Evolutionary conservation across 2,888 invertebrate genomes (phyloP), one percentile per base, ranked within the genome.

Genomic region (Pyrrhia umbra): DNA sequence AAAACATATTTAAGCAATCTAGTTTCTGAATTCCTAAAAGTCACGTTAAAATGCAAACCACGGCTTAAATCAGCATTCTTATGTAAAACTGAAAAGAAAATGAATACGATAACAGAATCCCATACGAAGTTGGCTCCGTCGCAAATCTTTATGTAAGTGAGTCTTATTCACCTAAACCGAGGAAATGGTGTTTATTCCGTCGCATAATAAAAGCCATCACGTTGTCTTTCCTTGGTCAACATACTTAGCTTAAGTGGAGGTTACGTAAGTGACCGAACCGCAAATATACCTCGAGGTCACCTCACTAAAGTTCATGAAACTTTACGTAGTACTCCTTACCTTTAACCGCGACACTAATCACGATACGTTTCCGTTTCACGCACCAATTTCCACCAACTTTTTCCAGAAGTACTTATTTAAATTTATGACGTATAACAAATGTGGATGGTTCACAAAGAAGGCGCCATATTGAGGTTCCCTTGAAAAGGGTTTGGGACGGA

Each of bases 381-480:
- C 60, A 73, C 37, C 64, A 73, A 61, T 65, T 39, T 62, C 64
- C 60, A 70, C 46, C 51, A 65, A 62, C 23, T 43, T 56, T 43
- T 47, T 47, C 13, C 40, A 47, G 54, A 63, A 30, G 61, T 74
- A 68, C 65, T 56, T 71, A 65, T 78, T 75, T 62, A 58, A 60
- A 72, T 65, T 76, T 61, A 68, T 68, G 51, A 62, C 51, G 60
- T 64, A 60, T 70, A 61, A 68, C 65, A 59, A 77, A 73, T 73
- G 73, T 72, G 57, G 71, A 66, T 60, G 65, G 58, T 61, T 77
- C 60, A 70, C 74, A 77, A 80, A 79, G 70, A 70, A 74, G 62
- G 51, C 61, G 55, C 59, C 69, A 65, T 79, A 77, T 79, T 78
- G 65, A 58, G 68, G 62, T 61, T 59, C 20, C 57, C 51, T 57